Evolutionary conservation across 2,797 vertebrate species (phyloP), one percentile per base, ranked within the genome.

Genomic region (Melanogrammus aeglefinus): DNA sequence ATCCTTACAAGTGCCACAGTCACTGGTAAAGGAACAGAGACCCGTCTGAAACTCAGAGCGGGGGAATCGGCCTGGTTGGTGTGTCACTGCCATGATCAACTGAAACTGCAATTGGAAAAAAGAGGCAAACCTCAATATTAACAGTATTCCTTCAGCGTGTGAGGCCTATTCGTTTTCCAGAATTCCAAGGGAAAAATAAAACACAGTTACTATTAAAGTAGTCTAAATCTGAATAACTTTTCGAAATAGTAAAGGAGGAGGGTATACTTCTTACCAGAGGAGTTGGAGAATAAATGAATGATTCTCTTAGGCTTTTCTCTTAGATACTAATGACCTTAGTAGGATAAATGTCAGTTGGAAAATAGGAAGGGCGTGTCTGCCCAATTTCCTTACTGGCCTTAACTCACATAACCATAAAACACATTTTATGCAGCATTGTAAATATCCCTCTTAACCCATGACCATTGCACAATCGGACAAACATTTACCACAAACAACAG

Each of bases 1-100:
- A 41, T 51, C 36, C 96, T 95, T 88, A 97, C 96, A 97, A 1
- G 93, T 90, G 0, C 93, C 24, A 0, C 80, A 86, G 89, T 96
- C 94, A 0, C 89, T 90, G 41, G 88, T 94, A 89, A 88, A 93
- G 6, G 93, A 88, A 0, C 81, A 73, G 76, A 96, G 0, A 18
- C 89, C 83, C 0, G 95, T 92, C 87, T 96, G 95, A 93, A 96
- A 96, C 0, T 93, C 44, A 0, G 92, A 87, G 0, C 7, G 51
- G 0, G 76, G 0, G 18, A 31, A 91, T 1, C 0, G 0, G 0
- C 0, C 10, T 0, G 96, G 96, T 70, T 96, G 96, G 27, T 16
- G 73, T 0, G 91, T 91, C 41, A 95, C 84, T 38, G 91, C 87
- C 93, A 94, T 93, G 78, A 63, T 83, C 27, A 1, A 47, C 21